phyloP scores from a whole-genome alignment of 2,888 invertebrate species.

The Drosophila cognata region DNA sequence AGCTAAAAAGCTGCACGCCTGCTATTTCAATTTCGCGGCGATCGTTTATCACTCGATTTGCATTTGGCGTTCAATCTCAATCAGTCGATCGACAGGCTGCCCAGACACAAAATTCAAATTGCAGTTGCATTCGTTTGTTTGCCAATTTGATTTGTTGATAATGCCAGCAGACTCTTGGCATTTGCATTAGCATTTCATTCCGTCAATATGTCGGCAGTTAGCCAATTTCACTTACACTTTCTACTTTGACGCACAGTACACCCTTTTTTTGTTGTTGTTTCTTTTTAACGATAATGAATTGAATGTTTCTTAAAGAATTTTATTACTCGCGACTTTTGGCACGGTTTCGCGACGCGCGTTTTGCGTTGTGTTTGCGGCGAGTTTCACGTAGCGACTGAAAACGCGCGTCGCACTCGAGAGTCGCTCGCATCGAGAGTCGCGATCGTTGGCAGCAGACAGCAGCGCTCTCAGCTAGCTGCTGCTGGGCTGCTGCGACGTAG shows the following conservation, averaged over 20 bases:
- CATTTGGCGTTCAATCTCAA: constrained; percentile 58
- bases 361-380: constrained; percentile 60
- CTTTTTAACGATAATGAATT: constrained; percentile 12
- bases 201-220: constrained; percentile 14
- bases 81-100: constrained; percentile 21
- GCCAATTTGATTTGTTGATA: constrained; percentile 59
- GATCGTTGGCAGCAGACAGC: constrained; percentile 23
- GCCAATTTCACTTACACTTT: constrained; percentile 74
- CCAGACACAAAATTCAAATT: constrained; percentile 25
- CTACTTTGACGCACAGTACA: constrained; percentile 37
- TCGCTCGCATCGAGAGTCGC: constrained; percentile 33
- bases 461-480: constrained; percentile 31
- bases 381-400: constrained; percentile 70
- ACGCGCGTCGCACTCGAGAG: constrained; percentile 36
- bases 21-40: constrained; percentile 79
- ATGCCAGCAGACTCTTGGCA: constrained; percentile 71
- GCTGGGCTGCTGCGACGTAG: constrained; percentile 45
- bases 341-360: constrained; percentile 24
- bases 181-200: constrained; percentile 42
- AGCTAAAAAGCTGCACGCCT: constrained; percentile 75
- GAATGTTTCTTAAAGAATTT: constrained; percentile 4
- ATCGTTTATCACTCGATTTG: constrained; percentile 83
- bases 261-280: background rate
- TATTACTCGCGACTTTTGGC: constrained; percentile 28
- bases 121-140: constrained; percentile 39